Base-by-base conservation (phyloP, 2,888 invertebrate genomes). In the Agrochola lychnidis region DNA sequence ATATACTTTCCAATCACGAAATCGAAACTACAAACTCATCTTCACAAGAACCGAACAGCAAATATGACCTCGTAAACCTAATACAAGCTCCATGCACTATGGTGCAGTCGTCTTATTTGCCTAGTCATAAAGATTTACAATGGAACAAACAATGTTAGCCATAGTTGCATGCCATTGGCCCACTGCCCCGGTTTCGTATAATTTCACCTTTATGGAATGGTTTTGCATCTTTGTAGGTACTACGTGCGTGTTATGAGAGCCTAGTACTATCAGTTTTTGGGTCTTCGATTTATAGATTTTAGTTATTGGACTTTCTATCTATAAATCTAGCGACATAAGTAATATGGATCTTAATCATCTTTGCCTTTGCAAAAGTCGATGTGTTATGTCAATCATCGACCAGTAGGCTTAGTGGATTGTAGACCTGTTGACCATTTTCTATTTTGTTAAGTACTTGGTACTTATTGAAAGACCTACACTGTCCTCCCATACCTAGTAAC, bases 191-290 rank as follows among this genome's bases (percentile, higher is more conserved):
- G 81, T 72, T 84, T 70, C 25, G 14, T 64, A 74, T 84, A 87
- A 84, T 84, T 84, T 84, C 84, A 87, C 84, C 76, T 84, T 77
- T 84, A 84, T 87, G 72, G 87, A 79, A 75, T 84, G 67, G 63
- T 67, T 78, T 78, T 76, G 73, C 86, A 86, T 84, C 69, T 87
- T 80, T 63, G 76, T n/a, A n/a, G n/a, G n/a, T 72, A 76, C 64
- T 72, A 62, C 70, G 16, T 69, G 45, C 30, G 19, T 62, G 64
- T 67, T 86, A 84, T 84, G 84, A 30, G 57, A 51, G 42, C 76
- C 81, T 84, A 7, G 87, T 83, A 86, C 53, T 76, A 64, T 69
- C 48, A 63, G 36, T 36, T 45, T 45, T 51, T 56, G 53, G n/a
- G 59, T 25, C 14, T 56, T 30, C 6, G n/a, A 66, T 79, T 79